Evolutionary conservation across 2,888 invertebrate genomes (phyloP), one percentile per base, ranked within the genome.

Genomic region (Latrodectus elegans): DNA sequence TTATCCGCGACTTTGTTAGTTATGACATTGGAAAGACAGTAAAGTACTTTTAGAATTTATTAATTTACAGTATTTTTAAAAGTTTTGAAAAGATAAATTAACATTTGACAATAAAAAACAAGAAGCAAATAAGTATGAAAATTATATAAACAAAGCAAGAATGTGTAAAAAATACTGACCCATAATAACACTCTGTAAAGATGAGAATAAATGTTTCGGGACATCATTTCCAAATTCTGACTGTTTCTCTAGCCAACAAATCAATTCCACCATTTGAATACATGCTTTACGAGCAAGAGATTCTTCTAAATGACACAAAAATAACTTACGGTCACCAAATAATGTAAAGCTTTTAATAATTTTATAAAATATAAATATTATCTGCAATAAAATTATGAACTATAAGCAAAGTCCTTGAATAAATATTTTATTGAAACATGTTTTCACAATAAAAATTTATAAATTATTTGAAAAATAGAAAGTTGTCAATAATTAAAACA

Each of bases 181-280:
- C 88, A 91, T 90, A 79, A 92, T 91, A 84, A 91, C 90, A 89
- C 91, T 91, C 73, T 91, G 90, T 38, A 92, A 89, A 26, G 91
- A 91, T n/a, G 89, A 87, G 52, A 90, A 90, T 17, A 92, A 89
- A 76, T 91, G 91, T 10, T 89, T 84, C 3, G 92, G 92, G 71
- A 90, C 83, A 65, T 73, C 67, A 51, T n/a, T 26, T 22, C 38
- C 67, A 14, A 53, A 55, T 26, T 51, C 17, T 22, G 65, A 51
- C 51, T 49, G 64, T n/a, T 65, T 79, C 80, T 90, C 90, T 8
- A 90, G 65, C 86, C 90, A 90, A 11, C 78, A 53, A 71, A 90
- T 79, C 65, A 90, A 64, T 71, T 90, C 87, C 71, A 89, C 83
- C 17, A 90, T 82, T 73, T 89, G 81, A 60, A 84, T 81, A 51